A percentile compares a stretch with the other conserved stretches of the same genome.
phyloP scores from a whole-genome alignment of 2,113 vertebrate species.

The Thalassoma bifasciatum region DNA sequence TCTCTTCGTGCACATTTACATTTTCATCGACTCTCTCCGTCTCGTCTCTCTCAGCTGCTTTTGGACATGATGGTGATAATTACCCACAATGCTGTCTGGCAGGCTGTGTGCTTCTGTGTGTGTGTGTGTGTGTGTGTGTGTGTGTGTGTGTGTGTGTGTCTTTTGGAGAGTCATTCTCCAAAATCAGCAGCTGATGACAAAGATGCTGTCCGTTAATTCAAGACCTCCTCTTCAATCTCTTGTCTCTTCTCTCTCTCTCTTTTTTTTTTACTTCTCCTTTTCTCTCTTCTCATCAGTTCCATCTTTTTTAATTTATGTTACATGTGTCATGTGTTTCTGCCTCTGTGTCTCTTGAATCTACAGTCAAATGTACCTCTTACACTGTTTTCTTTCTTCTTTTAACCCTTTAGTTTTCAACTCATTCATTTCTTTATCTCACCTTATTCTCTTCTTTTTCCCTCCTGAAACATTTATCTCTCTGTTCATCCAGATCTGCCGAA shows the following conservation, averaged over 20 bases:
- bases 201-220: constrained; percentile 52
- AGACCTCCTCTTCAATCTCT: constrained; percentile 44
- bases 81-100: constrained; percentile 61
- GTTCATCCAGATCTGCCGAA: constrained; percentile 21
- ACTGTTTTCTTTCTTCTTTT: neutral
- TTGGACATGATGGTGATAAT: constrained; percentile 55
- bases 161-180: constrained; percentile 42
- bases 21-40: constrained; percentile 26
- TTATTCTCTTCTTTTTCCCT: neutral
- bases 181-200: constrained; percentile 63
- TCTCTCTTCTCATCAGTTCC: neutral
- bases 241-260: neutral
- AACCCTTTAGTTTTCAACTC: neutral
- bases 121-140: constrained; percentile 9
- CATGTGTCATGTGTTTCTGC: neutral
- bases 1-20: constrained; percentile 52
- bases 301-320: neutral
- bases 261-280: neutral
- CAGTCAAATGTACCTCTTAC: neutral
- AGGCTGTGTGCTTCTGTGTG: constrained; percentile 17
- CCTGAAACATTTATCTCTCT: constrained; percentile 37
- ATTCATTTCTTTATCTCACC: neutral
- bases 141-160: constrained; percentile 1
- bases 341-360: neutral
- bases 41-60: constrained; percentile 11